Conservation (phyloP, 53 echinoderm and acorn worm genomes). For the Crossaster papposus region DNA sequence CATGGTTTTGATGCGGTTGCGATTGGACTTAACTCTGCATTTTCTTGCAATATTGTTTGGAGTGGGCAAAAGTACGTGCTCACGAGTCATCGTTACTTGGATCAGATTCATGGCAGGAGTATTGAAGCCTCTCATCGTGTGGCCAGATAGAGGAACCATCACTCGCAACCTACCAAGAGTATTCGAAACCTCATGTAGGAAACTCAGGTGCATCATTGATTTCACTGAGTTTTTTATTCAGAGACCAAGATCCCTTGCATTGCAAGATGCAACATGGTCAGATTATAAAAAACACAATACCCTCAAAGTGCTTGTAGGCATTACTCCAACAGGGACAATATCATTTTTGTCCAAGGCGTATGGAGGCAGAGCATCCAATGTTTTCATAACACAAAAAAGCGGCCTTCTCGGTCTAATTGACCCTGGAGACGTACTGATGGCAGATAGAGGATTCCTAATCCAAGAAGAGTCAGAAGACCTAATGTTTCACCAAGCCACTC, state of each 20-base stretch:
- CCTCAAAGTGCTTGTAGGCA: slow-evolving; percentile 64
- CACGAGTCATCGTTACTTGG: slow-evolving; percentile 37
- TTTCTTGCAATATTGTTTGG: slow-evolving; percentile 48
- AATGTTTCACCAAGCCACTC: slow-evolving; percentile 7
- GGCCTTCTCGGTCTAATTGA: slow-evolving; percentile 68
- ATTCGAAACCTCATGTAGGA: not conserved
- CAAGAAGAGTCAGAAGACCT: slow-evolving; percentile 77
- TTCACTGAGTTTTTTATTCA: slow-evolving; percentile 82
- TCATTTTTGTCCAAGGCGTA: slow-evolving; percentile 71
- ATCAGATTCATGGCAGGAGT: slow-evolving; percentile 32
- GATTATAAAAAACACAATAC: slow-evolving; percentile 79
- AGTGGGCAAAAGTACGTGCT: slow-evolving; percentile 30
- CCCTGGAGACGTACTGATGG: slow-evolving; percentile 64
- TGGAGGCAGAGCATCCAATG: slow-evolving; percentile 77
- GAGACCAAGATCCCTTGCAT: slow-evolving; percentile 48
- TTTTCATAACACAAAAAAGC: slow-evolving; percentile 54
- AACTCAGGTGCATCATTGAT: slow-evolving; percentile 65
- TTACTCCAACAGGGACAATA: slow-evolving; percentile 68
- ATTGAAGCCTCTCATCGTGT: slow-evolving; percentile 35
- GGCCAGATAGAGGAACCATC: slow-evolving; percentile 46
- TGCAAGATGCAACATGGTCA: slow-evolving; percentile 76
- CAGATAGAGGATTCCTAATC: slow-evolving; percentile 66
- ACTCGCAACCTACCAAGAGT: not conserved
- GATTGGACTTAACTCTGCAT: slow-evolving; percentile 31
- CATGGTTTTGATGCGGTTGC: slow-evolving; percentile 44